Percentiles rank a stretch among this genome's conserved stretches.
These are phyloP conservation scores for Akabosia matsudoensis DNA, from an alignment of 1,140 invertebrate genomes.

Conservation along the genomic window DNA sequence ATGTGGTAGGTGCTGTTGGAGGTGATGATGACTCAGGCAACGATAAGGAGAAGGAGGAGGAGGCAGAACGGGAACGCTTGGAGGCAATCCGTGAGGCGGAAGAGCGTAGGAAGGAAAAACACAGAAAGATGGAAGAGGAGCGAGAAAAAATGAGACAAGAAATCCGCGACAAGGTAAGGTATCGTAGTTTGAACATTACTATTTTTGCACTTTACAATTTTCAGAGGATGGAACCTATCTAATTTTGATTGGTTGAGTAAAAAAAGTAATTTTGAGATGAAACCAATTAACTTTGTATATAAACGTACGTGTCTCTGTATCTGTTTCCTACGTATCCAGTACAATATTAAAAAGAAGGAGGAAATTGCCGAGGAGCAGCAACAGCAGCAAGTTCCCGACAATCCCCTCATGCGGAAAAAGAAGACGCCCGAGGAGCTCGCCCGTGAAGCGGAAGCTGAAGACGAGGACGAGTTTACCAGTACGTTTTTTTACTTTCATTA, in stretches of 20 bases:
- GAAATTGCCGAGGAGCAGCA: constrained; percentile 73
- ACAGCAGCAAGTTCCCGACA: constrained; percentile 68
- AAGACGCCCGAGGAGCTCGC: constrained; percentile 96
- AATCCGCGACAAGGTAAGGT: constrained; percentile 91
- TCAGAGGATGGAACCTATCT: no score
- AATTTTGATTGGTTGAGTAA: no score
- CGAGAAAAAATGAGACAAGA: constrained; percentile 96
- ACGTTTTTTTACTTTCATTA: constrained; percentile 52
- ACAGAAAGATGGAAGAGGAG: constrained; percentile 97
- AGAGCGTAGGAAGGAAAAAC: constrained; percentile 91
- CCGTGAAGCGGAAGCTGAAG: constrained; percentile 86
- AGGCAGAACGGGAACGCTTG: constrained; percentile 87
- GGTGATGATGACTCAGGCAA: constrained; percentile 81
- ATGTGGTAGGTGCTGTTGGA: constrained; percentile 73
- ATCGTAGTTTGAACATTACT: neutral
- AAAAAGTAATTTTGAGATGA: neutral
- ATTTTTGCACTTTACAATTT: no score
- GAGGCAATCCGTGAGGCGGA: constrained; percentile 91
- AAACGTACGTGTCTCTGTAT: neutral
- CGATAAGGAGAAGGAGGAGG: constrained; percentile 90
- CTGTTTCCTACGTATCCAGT: constrained; percentile 63
- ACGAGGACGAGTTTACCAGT: constrained; percentile 97
- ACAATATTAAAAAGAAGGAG: constrained; percentile 97
- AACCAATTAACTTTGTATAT: neutral
- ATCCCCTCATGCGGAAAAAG: constrained; percentile 91